A percentile compares a stretch with the other conserved stretches of the same genome.
Conservation (phyloP, 2,113 vertebrate species). For the Oryzias curvinotus region DNA sequence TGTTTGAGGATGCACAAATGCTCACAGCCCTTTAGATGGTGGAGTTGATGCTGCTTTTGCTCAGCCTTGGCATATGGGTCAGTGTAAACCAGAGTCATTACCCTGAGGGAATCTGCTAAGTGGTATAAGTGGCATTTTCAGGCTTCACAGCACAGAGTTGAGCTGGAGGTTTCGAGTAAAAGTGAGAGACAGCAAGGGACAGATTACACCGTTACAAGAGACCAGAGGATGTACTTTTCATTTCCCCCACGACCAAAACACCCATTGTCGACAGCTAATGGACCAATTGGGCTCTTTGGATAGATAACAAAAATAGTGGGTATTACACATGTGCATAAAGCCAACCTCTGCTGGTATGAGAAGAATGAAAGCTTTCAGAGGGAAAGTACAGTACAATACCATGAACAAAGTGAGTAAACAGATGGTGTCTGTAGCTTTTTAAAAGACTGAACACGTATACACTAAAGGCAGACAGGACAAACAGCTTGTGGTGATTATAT, state of each 20-base stretch:
- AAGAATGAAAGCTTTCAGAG: slow-evolving; percentile 58
- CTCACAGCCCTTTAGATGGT: slow-evolving; percentile 58
- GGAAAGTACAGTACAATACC: slow-evolving; percentile 62
- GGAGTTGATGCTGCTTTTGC: slow-evolving; percentile 43
- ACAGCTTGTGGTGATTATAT: slow-evolving; percentile 68
- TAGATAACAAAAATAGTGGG: slow-evolving; percentile 50
- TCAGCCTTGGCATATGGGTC: slow-evolving; percentile 49
- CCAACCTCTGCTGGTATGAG: slow-evolving; percentile 53
- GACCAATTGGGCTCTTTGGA: slow-evolving; percentile 63
- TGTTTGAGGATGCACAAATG: slow-evolving; percentile 50
- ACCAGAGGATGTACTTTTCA: slow-evolving; percentile 32
- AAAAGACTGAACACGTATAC: slow-evolving; percentile 64
- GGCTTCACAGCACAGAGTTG: slow-evolving; percentile 48
- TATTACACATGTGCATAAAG: slow-evolving; percentile 54
- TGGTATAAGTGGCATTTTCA: slow-evolving; percentile 60
- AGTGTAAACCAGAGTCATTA: slow-evolving; percentile 46
- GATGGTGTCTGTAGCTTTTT: slow-evolving; percentile 53
- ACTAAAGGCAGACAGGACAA: slow-evolving; percentile 68
- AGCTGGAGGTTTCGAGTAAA: slow-evolving; percentile 47
- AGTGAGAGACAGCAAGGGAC: slow-evolving; percentile 41
- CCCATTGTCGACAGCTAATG: slow-evolving; percentile 43
- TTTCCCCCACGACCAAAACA: slow-evolving; percentile 36
- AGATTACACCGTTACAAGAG: slow-evolving; percentile 48
- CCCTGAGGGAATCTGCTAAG: slow-evolving; percentile 63
- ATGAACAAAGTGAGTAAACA: slow-evolving; percentile 51